Percentiles rank a stretch among this genome's conserved stretches.
Conservation (phyloP, 2,113 vertebrate species). For the Leptosomus discolor region DNA sequence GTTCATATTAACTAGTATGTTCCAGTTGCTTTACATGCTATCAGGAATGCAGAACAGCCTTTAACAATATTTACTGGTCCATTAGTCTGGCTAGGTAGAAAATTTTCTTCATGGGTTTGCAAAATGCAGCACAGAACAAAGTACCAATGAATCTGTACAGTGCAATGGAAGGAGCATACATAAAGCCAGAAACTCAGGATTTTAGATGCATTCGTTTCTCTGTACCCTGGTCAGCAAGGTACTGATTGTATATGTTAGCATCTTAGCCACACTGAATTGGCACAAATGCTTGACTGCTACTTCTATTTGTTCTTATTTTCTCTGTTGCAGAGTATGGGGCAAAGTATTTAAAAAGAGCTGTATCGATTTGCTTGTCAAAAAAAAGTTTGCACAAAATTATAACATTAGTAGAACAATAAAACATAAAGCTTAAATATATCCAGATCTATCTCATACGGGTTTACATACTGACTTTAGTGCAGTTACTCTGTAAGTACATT, state of each 20-base stretch:
- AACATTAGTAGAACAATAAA: neutral
- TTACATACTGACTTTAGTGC: neutral
- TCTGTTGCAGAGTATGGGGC: neutral
- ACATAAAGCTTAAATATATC: neutral
- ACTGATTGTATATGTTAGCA: neutral
- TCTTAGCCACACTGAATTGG: neutral
- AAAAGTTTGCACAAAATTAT: neutral
- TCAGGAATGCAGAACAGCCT: neutral
- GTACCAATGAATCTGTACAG: neutral
- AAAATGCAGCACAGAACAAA: neutral
- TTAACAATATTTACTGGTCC: neutral
- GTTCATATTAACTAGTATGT: neutral
- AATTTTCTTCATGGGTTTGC: neutral
- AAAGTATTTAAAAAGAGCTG: neutral
- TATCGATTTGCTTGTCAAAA: neutral
- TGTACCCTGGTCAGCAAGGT: neutral
- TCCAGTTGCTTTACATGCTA: neutral
- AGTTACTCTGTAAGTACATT: neutral
- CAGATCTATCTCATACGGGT: neutral
- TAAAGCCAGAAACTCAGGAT: neutral
- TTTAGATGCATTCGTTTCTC: neutral
- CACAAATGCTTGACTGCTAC: neutral
- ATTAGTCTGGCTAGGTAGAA: neutral
- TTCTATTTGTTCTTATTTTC: neutral
- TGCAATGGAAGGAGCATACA: neutral